These are phyloP conservation scores for Cercopithecus mitis DNA, from an alignment of 2,797 vertebrate genomes.

Conservation along the genomic window DNA sequence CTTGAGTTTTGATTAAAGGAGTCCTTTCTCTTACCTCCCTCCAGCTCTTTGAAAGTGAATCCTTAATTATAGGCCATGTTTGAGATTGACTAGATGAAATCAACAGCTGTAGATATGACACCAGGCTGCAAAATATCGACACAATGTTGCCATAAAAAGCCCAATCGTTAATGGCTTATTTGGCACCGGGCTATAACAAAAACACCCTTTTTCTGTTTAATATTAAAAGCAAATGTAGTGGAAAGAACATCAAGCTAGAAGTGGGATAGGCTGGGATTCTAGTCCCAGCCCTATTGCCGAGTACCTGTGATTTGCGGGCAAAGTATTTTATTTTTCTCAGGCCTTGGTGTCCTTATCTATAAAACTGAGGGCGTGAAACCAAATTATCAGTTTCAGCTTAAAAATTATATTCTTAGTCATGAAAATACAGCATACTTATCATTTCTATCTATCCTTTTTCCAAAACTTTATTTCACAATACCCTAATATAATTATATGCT, in stretches of 20 bases:
- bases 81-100: slow-evolving; percentile 67
- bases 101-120: slow-evolving; percentile 64
- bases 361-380: neutral
- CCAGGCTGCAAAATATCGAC: slow-evolving; percentile 55
- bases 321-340: neutral
- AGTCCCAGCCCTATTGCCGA: neutral
- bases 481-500: neutral
- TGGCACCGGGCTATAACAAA: slow-evolving; percentile 44
- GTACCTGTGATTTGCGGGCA: neutral
- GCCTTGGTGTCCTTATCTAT: neutral
- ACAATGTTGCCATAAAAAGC: slow-evolving; percentile 60
- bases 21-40: slow-evolving; percentile 40
- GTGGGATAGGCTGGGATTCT: neutral
- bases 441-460: neutral
- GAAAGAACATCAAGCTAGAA: slow-evolving; percentile 41
- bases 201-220: slow-evolving; percentile 51
- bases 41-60: slow-evolving; percentile 55
- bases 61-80: slow-evolving; percentile 65
- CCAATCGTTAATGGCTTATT: slow-evolving; percentile 66
- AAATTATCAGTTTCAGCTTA: slow-evolving; percentile 1
- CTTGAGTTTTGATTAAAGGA: slow-evolving; percentile 51
- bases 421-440: slow-evolving; percentile 35
- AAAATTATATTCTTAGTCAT: neutral
- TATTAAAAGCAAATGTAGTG: slow-evolving; percentile 59
- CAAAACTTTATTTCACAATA: neutral